Percentiles rank a stretch among this genome's conserved stretches.
These are phyloP conservation scores for Nothocercus nigrocapillus DNA, from an alignment of 2,113 vertebrate genomes.

Conservation along the genomic window DNA sequence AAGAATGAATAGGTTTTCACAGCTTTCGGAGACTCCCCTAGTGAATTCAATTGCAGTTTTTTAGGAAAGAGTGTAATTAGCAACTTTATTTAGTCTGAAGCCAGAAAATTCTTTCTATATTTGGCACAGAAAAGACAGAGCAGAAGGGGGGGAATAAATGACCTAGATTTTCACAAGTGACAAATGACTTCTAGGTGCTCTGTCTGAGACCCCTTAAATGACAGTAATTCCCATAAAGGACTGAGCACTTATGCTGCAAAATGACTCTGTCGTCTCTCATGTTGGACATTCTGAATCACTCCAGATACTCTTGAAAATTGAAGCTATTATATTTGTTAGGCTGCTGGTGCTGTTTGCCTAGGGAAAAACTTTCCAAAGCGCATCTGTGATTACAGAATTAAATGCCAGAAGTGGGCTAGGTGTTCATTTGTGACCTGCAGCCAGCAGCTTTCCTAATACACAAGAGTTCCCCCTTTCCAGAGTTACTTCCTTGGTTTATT, in stretches of 20 bases:
- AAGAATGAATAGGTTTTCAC: constrained; percentile 3
- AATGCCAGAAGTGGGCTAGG: background rate
- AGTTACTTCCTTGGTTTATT: background rate
- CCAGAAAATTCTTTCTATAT: constrained; percentile 50
- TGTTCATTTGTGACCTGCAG: background rate
- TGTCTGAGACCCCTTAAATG: background rate
- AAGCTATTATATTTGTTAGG: background rate
- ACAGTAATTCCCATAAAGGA: background rate
- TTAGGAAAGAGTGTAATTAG: constrained; percentile 54
- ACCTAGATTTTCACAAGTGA: constrained; percentile 52
- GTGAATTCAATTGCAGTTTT: constrained; percentile 43
- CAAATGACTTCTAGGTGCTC: constrained; percentile 22
- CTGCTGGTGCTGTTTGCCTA: background rate
- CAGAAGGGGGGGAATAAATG: constrained; percentile 15
- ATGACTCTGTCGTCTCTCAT: background rate
- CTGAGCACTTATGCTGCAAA: background rate
- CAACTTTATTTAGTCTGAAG: constrained; percentile 37
- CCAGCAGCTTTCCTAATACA: background rate
- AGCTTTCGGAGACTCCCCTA: constrained; percentile 4
- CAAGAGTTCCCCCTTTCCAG: fast-evolving
- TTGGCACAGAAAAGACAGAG: constrained; percentile 21
- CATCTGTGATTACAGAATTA: background rate
- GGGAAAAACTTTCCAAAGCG: background rate
- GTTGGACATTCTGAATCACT: background rate
- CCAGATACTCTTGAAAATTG: background rate